These are phyloP conservation scores for Pseudomyrmex dendroicus DNA, from an alignment of 1,140 invertebrate species.

Conservation along the genomic window DNA sequence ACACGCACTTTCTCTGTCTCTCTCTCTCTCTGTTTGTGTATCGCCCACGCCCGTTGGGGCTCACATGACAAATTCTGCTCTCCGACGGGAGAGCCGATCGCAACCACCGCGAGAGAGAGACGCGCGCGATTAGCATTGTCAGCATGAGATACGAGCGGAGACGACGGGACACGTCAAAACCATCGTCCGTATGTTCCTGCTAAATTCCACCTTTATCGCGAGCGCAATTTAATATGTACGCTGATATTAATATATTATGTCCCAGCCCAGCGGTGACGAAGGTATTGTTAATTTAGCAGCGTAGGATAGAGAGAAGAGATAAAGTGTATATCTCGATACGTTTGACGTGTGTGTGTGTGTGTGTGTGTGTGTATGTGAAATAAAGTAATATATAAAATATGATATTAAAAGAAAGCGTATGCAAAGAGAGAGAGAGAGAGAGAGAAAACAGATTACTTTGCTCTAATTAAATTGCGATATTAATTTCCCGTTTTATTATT, in stretches of 20 bases:
- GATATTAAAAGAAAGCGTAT: not conserved
- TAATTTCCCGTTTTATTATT: not conserved
- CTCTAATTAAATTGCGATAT: not conserved
- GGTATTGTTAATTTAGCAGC: constrained; percentile 9
- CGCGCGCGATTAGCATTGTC: constrained; percentile 51
- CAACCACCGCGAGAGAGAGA: constrained; percentile 17
- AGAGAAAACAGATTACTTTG: not conserved
- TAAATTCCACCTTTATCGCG: constrained; percentile 30
- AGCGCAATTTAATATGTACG: constrained; percentile 11
- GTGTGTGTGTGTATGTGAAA: not conserved
- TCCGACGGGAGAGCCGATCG: constrained; percentile 4
- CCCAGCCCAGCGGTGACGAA: not conserved
- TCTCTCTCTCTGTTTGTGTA: no score
- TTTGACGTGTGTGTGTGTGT: no score
- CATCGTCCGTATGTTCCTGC: constrained; percentile 19
- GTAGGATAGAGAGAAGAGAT: not conserved
- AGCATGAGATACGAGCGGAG: constrained; percentile 49
- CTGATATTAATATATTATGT: constrained; percentile 6
- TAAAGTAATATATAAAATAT: not conserved
- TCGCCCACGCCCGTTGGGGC: constrained; percentile 28
- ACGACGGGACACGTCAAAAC: constrained; percentile 1
- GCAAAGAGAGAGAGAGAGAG: no score
- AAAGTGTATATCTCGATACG: not conserved
- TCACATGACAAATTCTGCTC: constrained; percentile 58
- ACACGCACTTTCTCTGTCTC: not conserved